Evolutionary conservation across 2,888 invertebrate genomes (phyloP), one percentile per base, ranked within the genome.

Genomic region (Pachydiplax longipennis): DNA sequence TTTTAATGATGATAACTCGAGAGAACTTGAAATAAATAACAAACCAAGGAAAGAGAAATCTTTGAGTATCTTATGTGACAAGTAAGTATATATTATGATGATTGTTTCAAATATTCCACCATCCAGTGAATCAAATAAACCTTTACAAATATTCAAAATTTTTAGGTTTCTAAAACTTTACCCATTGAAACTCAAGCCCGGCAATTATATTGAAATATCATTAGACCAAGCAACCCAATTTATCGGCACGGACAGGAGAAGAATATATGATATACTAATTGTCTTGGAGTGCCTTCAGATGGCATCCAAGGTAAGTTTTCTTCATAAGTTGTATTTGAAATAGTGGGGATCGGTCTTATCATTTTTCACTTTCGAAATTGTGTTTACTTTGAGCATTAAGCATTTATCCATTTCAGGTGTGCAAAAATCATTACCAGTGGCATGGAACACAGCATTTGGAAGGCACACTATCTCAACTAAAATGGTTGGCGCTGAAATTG

Each of bases 201-300:
- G 94, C 13, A 94, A 95, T 82, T 93, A 94, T 91, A 93, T 93
- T 58, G 93, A 94, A 93, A 96, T 96, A 92, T 96, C 96, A 92
- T 93, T 96, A 92, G 96, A 96, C 93, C 95, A 95, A 92, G 95
- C 96, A 91, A 96, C 96, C 83, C 95, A 95, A 92, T 94, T 95
- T 92, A 93, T 96, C 91, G 95, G 95, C 83, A 96, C 96, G 12
- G 96, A 96, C 92, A 95, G 96, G 92, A 94, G 97, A 61, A 94
- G 97, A 92, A 96, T 97, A 94, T 97, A 97, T 94, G 97, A 97
- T 93, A 96, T 97, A 92, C 96, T 97, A 91, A 97, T 96, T 94
- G 96, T 97, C 91, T 93, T 96, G 91, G 96, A 96, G 93, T 96
- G 96, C 92, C 95, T 97, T 93, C 96, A 96, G 92, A 96, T 96